A percentile compares a stretch with the other conserved stretches of the same genome.
phyloP scores from a whole-genome alignment of 2,888 invertebrate species.

The Synergus itoensis region DNA sequence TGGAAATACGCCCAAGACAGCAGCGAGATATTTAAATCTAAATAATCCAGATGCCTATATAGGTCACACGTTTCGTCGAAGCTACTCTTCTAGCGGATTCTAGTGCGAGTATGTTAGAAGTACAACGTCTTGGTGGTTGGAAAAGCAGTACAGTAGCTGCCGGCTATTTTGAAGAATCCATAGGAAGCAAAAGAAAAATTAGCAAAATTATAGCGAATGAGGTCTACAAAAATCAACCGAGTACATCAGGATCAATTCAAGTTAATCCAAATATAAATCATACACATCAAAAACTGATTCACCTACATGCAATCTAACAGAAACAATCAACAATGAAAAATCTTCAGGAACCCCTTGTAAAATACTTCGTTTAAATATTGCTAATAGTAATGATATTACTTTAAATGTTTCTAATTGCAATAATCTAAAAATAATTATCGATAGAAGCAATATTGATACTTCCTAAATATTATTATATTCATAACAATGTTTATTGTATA shows the following conservation, averaged over 20 bases:
- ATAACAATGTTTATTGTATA: too few species aligned
- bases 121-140: slow-evolving; percentile 6
- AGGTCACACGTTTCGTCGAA: slow-evolving; percentile 48
- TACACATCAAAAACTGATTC: too few species aligned
- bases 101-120: slow-evolving; percentile 42
- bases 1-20: slow-evolving; percentile 45
- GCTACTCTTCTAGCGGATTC: slow-evolving; percentile 49
- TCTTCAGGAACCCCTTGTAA: too few species aligned
- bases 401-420: too few species aligned
- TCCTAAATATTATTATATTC: neutral
- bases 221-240: too few species aligned
- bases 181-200: neutral
- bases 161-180: slow-evolving; percentile 26
- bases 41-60: slow-evolving; percentile 46
- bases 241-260: too few species aligned
- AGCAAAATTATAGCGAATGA: too few species aligned
- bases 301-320: too few species aligned
- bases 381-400: too few species aligned
- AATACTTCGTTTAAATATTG: too few species aligned
- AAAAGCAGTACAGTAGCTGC: slow-evolving; percentile 20
- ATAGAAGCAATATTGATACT: neutral
- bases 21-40: slow-evolving; percentile 49
- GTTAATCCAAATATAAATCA: too few species aligned
- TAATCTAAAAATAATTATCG: neutral
- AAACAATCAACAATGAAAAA: too few species aligned